Evolutionary conservation across 2,113 vertebrate species (phyloP), one percentile per base, ranked within the genome.

Genomic region (Corvus moneduloides): DNA sequence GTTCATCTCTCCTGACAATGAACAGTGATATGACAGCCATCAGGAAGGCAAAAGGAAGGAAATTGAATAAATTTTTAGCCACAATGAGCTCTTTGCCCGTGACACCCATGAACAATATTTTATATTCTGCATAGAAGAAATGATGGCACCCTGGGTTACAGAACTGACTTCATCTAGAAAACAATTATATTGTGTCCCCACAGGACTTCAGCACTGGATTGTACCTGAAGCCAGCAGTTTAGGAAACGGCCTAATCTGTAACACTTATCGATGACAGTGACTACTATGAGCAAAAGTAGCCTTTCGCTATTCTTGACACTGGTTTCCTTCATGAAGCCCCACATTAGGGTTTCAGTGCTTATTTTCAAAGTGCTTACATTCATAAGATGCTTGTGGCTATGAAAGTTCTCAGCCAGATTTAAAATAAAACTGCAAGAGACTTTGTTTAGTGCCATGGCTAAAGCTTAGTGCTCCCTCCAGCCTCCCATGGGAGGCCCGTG

Each of bases 251-350:
- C 10, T 58, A 4, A 77, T 51, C 55, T 69, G 46, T 74, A 58
- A 78, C 27, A 16, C 0, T 0, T 30, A 41, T 10, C 0, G 1
- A 16, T 26, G 10, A 39, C 16, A 56, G 24, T 19, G 49, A 23
- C 28, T 81, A 22, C 20, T 27, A 11, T 13, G 28, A 61, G 63
- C 16, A 44, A 35, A 88, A 48, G 35, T 14, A 72, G 39, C 4
- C 11, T 43, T 62, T 75, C 2, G 9, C 22, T 86, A 0, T 46
- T 71, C 28, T 46, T 77, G 28, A 61, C 1, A 3, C 28, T 32
- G 11, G 14, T 32, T 86, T 77, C 64, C 22, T 39, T 58, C 35
- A 48, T 22, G 48, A 87, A 78, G 43, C 9, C 52, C 59, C 12
- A 9, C 12, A 9, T 46, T 19, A 12, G 10, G 20, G 16, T 63